Percentiles rank a stretch among this genome's conserved stretches.
phyloP scores from a whole-genome alignment of 1,140 invertebrate species.

The Trissolcus basalis region DNA sequence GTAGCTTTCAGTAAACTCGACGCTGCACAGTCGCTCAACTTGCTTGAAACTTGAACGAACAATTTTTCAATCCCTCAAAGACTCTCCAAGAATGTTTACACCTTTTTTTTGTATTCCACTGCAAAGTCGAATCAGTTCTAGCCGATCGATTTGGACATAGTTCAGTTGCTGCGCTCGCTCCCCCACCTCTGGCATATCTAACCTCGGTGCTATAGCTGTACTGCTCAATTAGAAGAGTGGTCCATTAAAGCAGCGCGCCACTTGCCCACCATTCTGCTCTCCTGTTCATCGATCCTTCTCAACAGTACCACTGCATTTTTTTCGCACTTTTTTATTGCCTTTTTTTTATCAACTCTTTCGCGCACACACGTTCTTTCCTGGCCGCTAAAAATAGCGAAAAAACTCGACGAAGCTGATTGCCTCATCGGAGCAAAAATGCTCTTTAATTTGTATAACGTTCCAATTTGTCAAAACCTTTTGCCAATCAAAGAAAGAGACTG shows the following conservation, averaged over 20 bases:
- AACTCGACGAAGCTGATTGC: too few species aligned
- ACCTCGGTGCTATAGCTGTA: slow-evolving; percentile 28
- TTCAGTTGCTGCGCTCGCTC: not conserved
- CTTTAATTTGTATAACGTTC: too few species aligned
- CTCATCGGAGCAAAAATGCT: too few species aligned
- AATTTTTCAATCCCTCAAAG: too few species aligned
- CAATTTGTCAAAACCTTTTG: not conserved
- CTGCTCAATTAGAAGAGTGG: slow-evolving; percentile 53
- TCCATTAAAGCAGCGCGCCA: slow-evolving; percentile 34
- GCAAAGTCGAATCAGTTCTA: too few species aligned
- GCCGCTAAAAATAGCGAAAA: too few species aligned
- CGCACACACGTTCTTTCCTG: slow-evolving; percentile 2
- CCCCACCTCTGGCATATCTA: slow-evolving; percentile 9
- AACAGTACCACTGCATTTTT: slow-evolving; percentile 39
- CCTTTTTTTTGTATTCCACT: too few species aligned
- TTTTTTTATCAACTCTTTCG: slow-evolving; percentile 29
- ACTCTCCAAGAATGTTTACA: too few species aligned
- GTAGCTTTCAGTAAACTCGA: slow-evolving; percentile 48
- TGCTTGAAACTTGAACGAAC: not conserved
- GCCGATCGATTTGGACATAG: too few species aligned
- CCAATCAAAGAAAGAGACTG: too few species aligned
- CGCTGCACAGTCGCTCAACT: slow-evolving; percentile 37
- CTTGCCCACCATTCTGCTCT: slow-evolving; percentile 21
- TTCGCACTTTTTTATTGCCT: slow-evolving; percentile 27
- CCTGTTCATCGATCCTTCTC: slow-evolving; percentile 39